Percentiles rank a stretch among this genome's conserved stretches.
Conservation (phyloP, 2,888 invertebrate species). For the Drosophila conformis region DNA sequence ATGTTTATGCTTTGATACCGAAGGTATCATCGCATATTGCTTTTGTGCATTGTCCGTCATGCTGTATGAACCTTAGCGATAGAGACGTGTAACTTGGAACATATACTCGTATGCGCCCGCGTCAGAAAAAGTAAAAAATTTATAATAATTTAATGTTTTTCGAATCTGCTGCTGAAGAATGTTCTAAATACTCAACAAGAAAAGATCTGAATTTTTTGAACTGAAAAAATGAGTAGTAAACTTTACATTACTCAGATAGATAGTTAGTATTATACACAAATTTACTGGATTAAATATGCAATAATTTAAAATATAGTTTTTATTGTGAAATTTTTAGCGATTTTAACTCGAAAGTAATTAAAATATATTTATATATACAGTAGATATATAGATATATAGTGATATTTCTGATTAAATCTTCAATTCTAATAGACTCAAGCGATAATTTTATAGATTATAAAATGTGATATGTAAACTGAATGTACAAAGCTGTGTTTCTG, state of each 20-base stretch:
- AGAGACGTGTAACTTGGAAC: no score
- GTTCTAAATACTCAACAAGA: not conserved
- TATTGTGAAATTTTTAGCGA: not conserved
- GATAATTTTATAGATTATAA: not conserved
- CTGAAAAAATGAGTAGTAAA: not conserved
- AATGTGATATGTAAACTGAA: not conserved
- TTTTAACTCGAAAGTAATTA: not conserved
- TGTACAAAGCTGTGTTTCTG: not conserved
- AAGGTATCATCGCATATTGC: no score
- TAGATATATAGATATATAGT: not conserved
- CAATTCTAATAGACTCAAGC: not conserved
- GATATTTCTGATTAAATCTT: not conserved
- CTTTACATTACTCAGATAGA: not conserved
- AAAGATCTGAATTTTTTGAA: not conserved
- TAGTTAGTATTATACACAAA: not conserved
- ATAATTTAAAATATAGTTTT: not conserved
- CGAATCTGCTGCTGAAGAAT: not conserved
- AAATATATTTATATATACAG: not conserved
- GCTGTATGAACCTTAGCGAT: no score
- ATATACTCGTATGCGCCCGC: no score
- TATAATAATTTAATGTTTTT: not conserved
- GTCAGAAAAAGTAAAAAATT: no score
- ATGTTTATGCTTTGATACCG: not conserved
- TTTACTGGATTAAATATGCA: not conserved
- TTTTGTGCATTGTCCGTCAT: no score